Conservation (phyloP, 2,888 invertebrate species). For the Chironomus riparius region DNA sequence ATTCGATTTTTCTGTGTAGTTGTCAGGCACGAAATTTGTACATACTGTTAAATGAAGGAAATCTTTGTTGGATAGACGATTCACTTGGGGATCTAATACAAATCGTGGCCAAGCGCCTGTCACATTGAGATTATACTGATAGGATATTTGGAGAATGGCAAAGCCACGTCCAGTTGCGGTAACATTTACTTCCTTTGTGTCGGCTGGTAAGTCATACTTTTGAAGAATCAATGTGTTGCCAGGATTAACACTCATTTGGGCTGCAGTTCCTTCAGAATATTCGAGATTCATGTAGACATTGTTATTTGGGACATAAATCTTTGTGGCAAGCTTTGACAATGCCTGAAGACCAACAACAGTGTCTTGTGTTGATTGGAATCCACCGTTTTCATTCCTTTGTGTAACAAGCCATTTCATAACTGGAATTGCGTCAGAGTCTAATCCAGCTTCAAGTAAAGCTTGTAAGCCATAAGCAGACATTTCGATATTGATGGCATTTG, state of each 20-base stretch:
- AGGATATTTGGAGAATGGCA: constrained; percentile 66
- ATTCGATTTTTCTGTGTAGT: constrained; percentile 58
- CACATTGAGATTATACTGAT: constrained; percentile 74
- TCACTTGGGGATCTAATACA: constrained; percentile 75
- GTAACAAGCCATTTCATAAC: constrained; percentile 64
- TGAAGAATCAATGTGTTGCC: constrained; percentile 77
- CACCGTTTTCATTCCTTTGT: constrained; percentile 58
- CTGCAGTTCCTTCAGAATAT: constrained; percentile 43
- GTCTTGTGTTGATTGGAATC: constrained; percentile 69
- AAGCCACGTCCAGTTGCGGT: constrained; percentile 73
- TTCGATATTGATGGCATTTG: constrained; percentile 61
- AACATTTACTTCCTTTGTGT: constrained; percentile 56
- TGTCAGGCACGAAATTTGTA: constrained; percentile 56
- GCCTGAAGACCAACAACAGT: constrained; percentile 67
- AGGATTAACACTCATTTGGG: constrained; percentile 56
- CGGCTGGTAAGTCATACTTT: constrained; percentile 49
- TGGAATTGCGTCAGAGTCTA: constrained; percentile 39
- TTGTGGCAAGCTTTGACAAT: constrained; percentile 54
- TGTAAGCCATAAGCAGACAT: constrained; percentile 83
- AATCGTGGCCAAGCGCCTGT: constrained; percentile 83
- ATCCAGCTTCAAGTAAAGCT: background rate
- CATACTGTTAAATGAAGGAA: constrained; percentile 75
- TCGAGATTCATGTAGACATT: constrained; percentile 48
- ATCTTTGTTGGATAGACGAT: constrained; percentile 64
- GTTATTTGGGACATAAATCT: constrained; percentile 43